phyloP scores from a whole-genome alignment of 1,140 invertebrate genomes.

The Aleiodes sp. region DNA sequence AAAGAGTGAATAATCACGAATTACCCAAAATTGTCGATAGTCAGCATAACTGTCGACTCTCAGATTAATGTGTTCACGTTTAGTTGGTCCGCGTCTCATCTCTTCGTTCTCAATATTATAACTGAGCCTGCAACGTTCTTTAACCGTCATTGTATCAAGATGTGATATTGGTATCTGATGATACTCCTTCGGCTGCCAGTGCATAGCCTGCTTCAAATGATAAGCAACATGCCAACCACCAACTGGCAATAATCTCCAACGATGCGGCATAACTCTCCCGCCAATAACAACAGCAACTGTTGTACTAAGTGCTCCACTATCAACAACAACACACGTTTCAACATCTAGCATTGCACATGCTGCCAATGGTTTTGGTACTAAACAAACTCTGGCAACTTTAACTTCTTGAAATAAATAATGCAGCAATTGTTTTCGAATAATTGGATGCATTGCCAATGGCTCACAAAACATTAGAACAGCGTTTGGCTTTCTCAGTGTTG shows the following conservation, averaged over 20 bases:
- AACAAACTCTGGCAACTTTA: conserved; percentile 64
- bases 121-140: conserved; percentile 64
- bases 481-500: conserved; percentile 62
- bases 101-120: conserved; percentile 64
- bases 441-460: conserved; percentile 61
- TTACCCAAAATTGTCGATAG: conserved; percentile 60
- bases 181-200: conserved; percentile 63
- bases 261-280: conserved; percentile 60
- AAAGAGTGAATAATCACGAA: conserved; percentile 7
- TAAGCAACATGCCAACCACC: conserved; percentile 66
- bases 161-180: conserved; percentile 64
- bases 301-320: conserved; percentile 65
- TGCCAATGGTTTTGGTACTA: conserved; percentile 65
- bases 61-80: conserved; percentile 59
- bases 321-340: conserved; percentile 66
- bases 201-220: conserved; percentile 64
- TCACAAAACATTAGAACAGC: conserved; percentile 64
- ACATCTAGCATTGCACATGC: conserved; percentile 63
- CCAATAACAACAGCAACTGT: conserved; percentile 66
- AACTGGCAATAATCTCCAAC: conserved; percentile 61
- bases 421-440: conserved; percentile 60
- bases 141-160: conserved; percentile 62
- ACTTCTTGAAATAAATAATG: conserved; percentile 66
- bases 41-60: conserved; percentile 60
- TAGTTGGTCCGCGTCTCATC: conserved; percentile 42